These are phyloP conservation scores for Pelodytes ibericus DNA, from an alignment of 2,797 vertebrate species.

Conservation along the genomic window DNA sequence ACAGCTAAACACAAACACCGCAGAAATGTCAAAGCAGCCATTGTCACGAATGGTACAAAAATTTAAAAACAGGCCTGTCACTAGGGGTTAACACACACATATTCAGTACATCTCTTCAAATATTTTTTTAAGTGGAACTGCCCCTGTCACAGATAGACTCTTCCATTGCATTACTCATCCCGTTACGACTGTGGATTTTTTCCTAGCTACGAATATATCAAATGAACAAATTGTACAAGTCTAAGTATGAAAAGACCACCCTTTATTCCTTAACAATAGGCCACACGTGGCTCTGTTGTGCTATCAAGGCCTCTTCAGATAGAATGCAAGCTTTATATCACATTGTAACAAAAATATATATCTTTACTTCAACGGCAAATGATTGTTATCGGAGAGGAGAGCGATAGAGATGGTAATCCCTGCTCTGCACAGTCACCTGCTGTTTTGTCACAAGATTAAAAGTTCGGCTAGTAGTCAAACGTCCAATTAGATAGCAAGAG, in stretches of 20 bases:
- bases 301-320: not conserved
- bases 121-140: too few relatives aligned
- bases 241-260: not conserved
- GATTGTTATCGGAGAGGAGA: not conserved
- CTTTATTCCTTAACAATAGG: not conserved
- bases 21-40: too few relatives aligned
- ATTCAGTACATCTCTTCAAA: too few relatives aligned
- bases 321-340: not conserved
- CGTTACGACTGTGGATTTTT: too few relatives aligned
- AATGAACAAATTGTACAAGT: not conserved
- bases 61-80: too few relatives aligned
- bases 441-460: not conserved
- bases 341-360: not conserved
- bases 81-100: too few relatives aligned
- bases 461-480: not conserved
- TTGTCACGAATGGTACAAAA: too few relatives aligned
- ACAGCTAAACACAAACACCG: too few relatives aligned
- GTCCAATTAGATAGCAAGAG: not conserved
- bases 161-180: too few relatives aligned
- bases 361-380: not conserved
- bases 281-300: not conserved
- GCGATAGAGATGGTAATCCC: not conserved
- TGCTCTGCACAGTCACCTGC: not conserved
- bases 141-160: too few relatives aligned
- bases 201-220: too few relatives aligned